Base-by-base conservation (phyloP, 2,113 vertebrate genomes). In the Petaurus breviceps region DNA sequence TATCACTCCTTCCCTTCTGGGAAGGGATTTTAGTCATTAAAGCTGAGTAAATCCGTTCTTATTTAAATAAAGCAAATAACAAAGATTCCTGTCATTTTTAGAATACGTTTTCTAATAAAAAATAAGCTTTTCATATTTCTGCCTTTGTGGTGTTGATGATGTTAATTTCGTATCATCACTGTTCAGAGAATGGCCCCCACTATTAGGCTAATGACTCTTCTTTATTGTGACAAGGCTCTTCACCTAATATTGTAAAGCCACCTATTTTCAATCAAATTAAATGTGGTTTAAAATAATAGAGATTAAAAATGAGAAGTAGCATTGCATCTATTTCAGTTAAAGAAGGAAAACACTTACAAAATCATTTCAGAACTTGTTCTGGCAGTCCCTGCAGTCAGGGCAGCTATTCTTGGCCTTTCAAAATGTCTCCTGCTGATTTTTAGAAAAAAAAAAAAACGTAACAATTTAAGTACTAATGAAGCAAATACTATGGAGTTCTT, bases 391-490 rank as follows among this genome's bases (percentile, higher is more conserved):
- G 89, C 61, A 51, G 52, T 54, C 43, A 57, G 84, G 90, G 57
- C 31, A 90, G 91, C 93, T 55, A 93, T 52, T 94, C 52, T 50
- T 96, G 90, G 51, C 95, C 95, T 98, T 98, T 97, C 93, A 91
- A 97, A 98, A 97, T 77, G 92, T 92, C 96, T 98, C 94, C 93
- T n/a, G 23, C 50, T 95, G 95, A 97, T 94, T 92, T 98, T 92
- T 96, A 97, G 51, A 91, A 95, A 94, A 22, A 22, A 52, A 91
- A 95, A 94, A 22, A 22, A 52, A 93, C 90, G 93, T 77, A 95
- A 43, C 47, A 92, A 95, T 91, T 23, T 51, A 92, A 96, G 25
- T 12, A 3, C 51, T 94, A 77, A 52, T 90, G 7, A 95, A n/a
- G 19, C 92, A 51, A 91, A 97, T 92, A 96, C 97, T 90, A 31